A percentile compares a stretch with the other conserved stretches of the same genome.
Evolutionary conservation across 2,113 vertebrate genomes (phyloP).

Genomic region (Natator depressus): DNA sequence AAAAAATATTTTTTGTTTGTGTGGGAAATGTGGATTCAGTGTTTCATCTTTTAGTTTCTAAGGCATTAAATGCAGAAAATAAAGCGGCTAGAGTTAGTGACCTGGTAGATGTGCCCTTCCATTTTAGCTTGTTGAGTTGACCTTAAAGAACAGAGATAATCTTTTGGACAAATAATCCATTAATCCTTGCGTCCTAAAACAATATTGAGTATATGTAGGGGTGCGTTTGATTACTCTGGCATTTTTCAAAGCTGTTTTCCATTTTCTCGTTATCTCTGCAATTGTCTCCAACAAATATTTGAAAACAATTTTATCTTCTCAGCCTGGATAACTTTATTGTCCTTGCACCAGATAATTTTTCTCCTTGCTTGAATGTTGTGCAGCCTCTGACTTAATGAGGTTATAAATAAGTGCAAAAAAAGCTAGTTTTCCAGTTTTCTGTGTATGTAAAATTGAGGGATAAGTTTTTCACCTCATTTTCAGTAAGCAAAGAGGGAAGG

Average conservation of each 20-base stretch:
- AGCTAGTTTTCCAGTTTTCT: not conserved
- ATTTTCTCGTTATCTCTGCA: slow-evolving; percentile 33
- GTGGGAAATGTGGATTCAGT: not conserved
- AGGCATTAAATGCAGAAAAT: not conserved
- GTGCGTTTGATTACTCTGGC: slow-evolving; percentile 20
- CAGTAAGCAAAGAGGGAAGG: not conserved
- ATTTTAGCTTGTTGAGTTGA: slow-evolving; percentile 39
- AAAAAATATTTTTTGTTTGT: not conserved
- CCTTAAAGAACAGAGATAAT: slow-evolving; percentile 36
- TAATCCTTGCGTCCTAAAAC: slow-evolving; percentile 36
- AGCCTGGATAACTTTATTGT: not conserved
- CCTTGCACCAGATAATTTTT: not conserved
- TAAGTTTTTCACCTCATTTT: not conserved
- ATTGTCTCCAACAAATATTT: slow-evolving; percentile 16
- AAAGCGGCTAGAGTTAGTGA: not conserved
- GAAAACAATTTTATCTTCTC: slow-evolving; percentile 1
- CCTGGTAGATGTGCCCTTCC: slow-evolving; percentile 1
- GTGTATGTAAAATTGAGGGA: not conserved
- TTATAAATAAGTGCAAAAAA: not conserved
- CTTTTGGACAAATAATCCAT: slow-evolving; percentile 39
- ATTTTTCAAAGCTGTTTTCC: slow-evolving; percentile 57
- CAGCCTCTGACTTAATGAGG: not conserved
- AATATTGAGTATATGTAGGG: not conserved
- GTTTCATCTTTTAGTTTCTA: not conserved
- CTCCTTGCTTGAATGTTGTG: not conserved